Evolutionary conservation across 2,113 vertebrate genomes (phyloP), one percentile per base, ranked within the genome.

Genomic region (Egretta garzetta): DNA sequence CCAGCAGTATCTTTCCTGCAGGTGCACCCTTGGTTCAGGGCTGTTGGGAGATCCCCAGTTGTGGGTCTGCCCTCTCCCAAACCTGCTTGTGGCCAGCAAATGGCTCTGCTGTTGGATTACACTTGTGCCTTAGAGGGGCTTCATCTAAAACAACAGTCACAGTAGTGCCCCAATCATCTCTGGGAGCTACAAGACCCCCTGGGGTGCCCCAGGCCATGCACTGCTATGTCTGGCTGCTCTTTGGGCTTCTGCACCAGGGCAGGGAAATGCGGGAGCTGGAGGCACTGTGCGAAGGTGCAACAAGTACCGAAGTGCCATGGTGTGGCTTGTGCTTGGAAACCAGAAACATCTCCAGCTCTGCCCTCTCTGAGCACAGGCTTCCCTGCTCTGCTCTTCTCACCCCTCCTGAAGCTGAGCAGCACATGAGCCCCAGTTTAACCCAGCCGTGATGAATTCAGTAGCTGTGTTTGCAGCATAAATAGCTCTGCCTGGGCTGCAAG

Each of bases 221-320:
- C 28, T 33, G 66, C 28, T 4, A 0, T 28, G 32, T 43, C 55
- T 4, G 0, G 5, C 39, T 0, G 4, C 19, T n/a, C 7, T 24
- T 28, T 0, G 2, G 59, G n/a, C 41, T 10, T 41, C 45, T 33
- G 52, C 12, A 14, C 52, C 43, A 9, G 52, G 32, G 17, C 45
- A 33, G 27, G 35, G 52, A 32, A 32, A 32, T 5, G 17, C 0
- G 0, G 72, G 22, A 82, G 52, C 37, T 6, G 5, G 77, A 15
- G 60, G 22, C 18, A 28, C 37, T 2, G 4, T 7, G 35, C 30
- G 21, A 66, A 74, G 68, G 26, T 41, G 26, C 20, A 12, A 22
- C 58, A 6, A 10, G 23, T n/a, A 8, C 66, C 23, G 27, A 66
- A 39, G 32, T 32, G 33, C 60, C 45, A 10, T 5, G 53, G 27